phyloP scores from a whole-genome alignment of 2,888 invertebrate species.

The Lepas anatifera region DNA sequence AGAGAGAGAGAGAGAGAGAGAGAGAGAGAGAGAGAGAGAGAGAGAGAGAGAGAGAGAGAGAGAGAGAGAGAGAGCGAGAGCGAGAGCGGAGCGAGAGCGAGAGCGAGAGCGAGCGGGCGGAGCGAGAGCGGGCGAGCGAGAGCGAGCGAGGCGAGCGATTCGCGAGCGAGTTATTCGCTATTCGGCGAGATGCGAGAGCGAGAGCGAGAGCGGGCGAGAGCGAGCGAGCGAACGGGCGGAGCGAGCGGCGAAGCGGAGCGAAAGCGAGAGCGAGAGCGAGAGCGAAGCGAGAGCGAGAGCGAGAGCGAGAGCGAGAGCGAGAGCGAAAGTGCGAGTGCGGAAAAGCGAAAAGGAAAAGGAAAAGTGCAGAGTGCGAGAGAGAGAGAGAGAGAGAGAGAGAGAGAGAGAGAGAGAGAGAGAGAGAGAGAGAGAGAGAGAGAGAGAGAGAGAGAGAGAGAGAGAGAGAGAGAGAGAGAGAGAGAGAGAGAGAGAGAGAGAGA shows the following conservation, averaged over 20 bases:
- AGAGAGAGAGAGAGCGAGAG: too few species aligned
- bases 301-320: not conserved
- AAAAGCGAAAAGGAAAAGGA: slow-evolving; percentile 14
- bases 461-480: slow-evolving; percentile 21
- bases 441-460: slow-evolving; percentile 15
- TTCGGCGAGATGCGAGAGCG: too few species aligned
- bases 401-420: slow-evolving; percentile 13
- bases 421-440: slow-evolving; percentile 8
- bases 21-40: too few species aligned
- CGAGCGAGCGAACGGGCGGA: too few species aligned
- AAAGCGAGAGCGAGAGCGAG: not conserved
- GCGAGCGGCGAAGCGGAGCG: not conserved
- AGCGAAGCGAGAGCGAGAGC: not conserved
- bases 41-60: too few species aligned
- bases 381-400: slow-evolving; percentile 20
- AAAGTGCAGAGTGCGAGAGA: slow-evolving; percentile 18
- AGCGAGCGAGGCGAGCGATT: too few species aligned
- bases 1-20: too few species aligned
- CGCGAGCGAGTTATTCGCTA: too few species aligned
- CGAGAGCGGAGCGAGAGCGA: too few species aligned
- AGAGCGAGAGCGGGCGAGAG: too few species aligned
- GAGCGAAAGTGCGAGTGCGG: slow-evolving; percentile 17
- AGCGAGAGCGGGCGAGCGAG: too few species aligned
- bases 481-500: slow-evolving; percentile 21
- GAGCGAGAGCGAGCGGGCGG: too few species aligned